Percentiles rank a stretch among this genome's conserved stretches.
phyloP scores from a whole-genome alignment of 1,140 invertebrate species.

The Bilobella aurantiaca region DNA sequence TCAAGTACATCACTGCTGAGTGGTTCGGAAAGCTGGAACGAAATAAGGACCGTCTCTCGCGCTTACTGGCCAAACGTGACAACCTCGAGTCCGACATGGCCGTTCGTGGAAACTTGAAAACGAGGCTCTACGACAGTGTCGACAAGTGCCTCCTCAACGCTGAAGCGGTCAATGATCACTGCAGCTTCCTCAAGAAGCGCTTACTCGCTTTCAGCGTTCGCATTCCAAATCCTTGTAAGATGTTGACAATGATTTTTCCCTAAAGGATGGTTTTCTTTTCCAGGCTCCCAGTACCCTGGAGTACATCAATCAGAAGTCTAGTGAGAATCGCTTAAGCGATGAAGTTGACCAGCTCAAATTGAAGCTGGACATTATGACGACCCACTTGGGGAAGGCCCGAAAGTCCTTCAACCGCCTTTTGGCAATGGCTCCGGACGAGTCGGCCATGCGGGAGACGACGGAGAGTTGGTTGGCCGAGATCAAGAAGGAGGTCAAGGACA shows the following conservation, averaged over 20 bases:
- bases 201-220: background rate
- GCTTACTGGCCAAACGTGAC: background rate
- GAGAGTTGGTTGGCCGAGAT: background rate
- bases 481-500: background rate
- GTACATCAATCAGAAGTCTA: conserved; percentile 1
- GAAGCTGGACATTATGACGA: background rate
- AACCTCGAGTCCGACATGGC: background rate
- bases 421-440: background rate
- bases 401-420: background rate
- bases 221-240: background rate
- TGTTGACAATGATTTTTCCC: background rate
- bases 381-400: background rate
- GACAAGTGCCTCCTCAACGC: background rate
- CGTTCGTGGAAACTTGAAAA: background rate
- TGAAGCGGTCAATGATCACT: background rate
- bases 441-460: background rate
- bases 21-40: background rate
- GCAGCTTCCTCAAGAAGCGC: background rate
- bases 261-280: background rate
- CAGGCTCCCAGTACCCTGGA: background rate
- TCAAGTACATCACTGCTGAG: background rate
- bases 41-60: background rate
- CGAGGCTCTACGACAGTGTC: background rate
- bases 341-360: background rate
- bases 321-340: background rate